Base-by-base conservation (phyloP, 2,888 invertebrate genomes). In the Sesia bembeciformis region DNA sequence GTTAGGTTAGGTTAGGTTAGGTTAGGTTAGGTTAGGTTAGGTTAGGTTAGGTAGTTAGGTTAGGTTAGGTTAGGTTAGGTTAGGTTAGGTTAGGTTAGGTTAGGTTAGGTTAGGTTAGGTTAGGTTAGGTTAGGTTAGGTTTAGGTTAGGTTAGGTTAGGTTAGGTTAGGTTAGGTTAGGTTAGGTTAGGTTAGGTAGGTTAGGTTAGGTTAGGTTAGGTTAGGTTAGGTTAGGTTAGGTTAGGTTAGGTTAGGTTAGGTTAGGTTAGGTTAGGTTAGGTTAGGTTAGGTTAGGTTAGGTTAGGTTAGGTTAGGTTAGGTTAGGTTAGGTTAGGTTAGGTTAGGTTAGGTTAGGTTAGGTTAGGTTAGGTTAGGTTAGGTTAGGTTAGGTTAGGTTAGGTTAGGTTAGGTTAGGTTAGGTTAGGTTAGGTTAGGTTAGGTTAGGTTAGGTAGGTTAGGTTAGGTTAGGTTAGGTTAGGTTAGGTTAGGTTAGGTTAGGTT, bases 281-380 rank as follows among this genome's bases (percentile, higher is more conserved):
- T 54, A 54, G 54, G 54, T 54, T 54, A 54, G 53, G 49, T 58
- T 58, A 58, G 60, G 60, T 58, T 61, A 63, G 60, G 63, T 62
- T 59, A 63, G 60, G 61, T 63, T 61, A 61, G 60, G 60, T 60
- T 58, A 60, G 61, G 61, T 60, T 58, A 59, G 62, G 59, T 60
- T 59, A 59, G 60, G 59, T 58, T 59, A 59, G 57, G 55, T 59
- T 57, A 57, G 57, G 58, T 58, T 58, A 56, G 55, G 56, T 57
- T 57, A 57, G 57, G 58, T 58, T 57, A 57, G 59, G 59, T 58
- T 58, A 58, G 58, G 58, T 58, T 58, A 58, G 56, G 56, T 57
- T 56, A 59, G 59, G 56, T 57, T 56, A 56, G 57, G 56, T 57
- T 56, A 57, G 57, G 56, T 57, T 59, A 57, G 57, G 59, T 59